Evolutionary conservation across 2,797 vertebrate species (phyloP).

Genomic region (Xiphorhynchus erythropygius): DNA sequence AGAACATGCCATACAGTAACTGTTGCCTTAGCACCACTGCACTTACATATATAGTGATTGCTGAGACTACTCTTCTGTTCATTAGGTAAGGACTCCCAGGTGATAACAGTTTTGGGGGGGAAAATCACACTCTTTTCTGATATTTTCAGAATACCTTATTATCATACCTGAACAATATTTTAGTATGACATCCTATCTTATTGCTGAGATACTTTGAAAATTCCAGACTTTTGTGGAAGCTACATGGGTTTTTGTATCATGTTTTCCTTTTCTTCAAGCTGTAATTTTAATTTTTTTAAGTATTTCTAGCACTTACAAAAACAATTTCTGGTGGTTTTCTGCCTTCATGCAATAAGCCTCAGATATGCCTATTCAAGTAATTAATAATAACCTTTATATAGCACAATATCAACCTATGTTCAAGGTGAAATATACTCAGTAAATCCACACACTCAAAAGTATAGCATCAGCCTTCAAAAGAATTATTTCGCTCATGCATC

Average conservation of each 20-base stretch:
- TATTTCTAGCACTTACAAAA: background rate
- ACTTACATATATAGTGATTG: background rate
- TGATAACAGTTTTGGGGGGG: accelerated
- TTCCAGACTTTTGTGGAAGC: background rate
- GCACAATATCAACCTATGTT: background rate
- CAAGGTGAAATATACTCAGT: background rate
- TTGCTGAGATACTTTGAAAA: background rate
- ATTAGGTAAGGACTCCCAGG: background rate
- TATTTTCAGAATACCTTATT: background rate
- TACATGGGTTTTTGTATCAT: accelerated
- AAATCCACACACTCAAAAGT: background rate
- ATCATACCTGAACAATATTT: background rate
- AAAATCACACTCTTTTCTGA: background rate
- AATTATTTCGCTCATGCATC: background rate
- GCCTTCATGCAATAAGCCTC: background rate
- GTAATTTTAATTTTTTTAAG: background rate
- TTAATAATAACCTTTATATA: background rate
- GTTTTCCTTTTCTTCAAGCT: background rate
- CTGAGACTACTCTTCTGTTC: accelerated
- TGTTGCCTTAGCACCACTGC: background rate
- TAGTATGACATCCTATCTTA: background rate
- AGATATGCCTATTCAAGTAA: background rate
- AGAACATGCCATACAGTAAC: accelerated
- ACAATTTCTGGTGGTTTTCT: accelerated
- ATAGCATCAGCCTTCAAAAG: background rate